Conservation (phyloP, 2,797 vertebrate genomes). For the Acanthurus lineatus region DNA sequence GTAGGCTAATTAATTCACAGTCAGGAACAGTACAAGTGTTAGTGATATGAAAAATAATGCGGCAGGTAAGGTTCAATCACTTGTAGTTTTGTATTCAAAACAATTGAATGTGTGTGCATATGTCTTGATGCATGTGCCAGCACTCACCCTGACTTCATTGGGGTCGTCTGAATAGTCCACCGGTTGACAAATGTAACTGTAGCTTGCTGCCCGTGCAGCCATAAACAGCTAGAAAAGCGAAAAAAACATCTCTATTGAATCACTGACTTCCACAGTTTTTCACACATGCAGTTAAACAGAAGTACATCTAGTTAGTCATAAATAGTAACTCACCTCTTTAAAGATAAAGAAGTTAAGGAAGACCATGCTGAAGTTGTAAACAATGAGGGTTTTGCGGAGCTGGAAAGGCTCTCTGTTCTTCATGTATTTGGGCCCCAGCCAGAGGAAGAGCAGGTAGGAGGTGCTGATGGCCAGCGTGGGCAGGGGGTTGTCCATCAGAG, state of each 20-base stretch:
- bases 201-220: constrained; percentile 93
- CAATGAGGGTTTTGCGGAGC: constrained; percentile 93
- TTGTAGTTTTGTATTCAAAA: not conserved
- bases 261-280: not conserved
- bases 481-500: constrained; percentile 95
- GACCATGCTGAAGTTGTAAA: constrained; percentile 99
- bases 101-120: not conserved
- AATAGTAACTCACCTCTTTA: constrained; percentile 90
- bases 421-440: constrained; percentile 99
- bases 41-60: not conserved
- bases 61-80: not conserved
- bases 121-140: constrained; percentile 7
- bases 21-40: not conserved
- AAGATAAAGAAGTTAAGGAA: constrained; percentile 99
- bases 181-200: constrained; percentile 97
- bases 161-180: constrained; percentile 98
- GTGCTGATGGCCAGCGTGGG: constrained; percentile 96
- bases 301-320: too few species aligned
- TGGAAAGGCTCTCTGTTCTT: constrained; percentile 95
- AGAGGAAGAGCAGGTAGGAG: constrained; percentile 95
- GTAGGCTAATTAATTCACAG: not conserved
- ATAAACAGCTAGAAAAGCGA: constrained; percentile 90
- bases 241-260: constrained; percentile 31
- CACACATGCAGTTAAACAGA: not conserved
- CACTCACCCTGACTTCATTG: constrained; percentile 98